phyloP scores from a whole-genome alignment of 2,113 vertebrate genomes.

The Petrocephalus zakoni region DNA sequence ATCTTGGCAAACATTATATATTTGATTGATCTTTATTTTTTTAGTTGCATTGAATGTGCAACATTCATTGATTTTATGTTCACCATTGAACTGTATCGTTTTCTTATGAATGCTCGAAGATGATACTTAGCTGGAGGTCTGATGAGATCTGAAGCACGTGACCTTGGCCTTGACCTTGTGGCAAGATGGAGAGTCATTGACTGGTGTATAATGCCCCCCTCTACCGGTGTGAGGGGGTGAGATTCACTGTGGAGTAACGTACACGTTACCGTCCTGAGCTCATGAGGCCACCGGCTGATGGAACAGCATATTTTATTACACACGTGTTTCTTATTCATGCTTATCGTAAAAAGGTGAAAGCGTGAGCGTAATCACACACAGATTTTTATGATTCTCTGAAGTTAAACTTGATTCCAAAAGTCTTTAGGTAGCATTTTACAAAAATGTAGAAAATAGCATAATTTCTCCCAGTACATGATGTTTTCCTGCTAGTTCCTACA shows the following conservation, averaged over 20 bases:
- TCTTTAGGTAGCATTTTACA: neutral
- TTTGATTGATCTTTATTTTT: neutral
- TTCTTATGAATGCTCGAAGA: neutral
- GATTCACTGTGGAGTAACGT: neutral
- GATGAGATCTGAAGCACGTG: neutral
- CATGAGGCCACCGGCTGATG: neutral
- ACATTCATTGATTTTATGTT: neutral
- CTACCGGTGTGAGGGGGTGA: neutral
- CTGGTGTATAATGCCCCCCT: neutral
- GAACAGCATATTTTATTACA: neutral
- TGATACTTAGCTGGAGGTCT: neutral
- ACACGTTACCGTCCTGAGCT: neutral
- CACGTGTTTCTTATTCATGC: neutral
- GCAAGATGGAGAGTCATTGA: neutral
- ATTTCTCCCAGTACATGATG: neutral
- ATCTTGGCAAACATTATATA: neutral
- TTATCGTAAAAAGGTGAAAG: neutral
- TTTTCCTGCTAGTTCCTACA: neutral
- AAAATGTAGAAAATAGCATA: slow-evolving; percentile 5
- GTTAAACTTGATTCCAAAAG: neutral
- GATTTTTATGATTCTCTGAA: neutral
- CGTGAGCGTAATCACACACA: neutral
- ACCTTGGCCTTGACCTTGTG: neutral
- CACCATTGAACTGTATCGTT: neutral
- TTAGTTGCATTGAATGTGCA: neutral